Conservation (phyloP, 2,797 vertebrate genomes). For the Telmatherina bonti region DNA sequence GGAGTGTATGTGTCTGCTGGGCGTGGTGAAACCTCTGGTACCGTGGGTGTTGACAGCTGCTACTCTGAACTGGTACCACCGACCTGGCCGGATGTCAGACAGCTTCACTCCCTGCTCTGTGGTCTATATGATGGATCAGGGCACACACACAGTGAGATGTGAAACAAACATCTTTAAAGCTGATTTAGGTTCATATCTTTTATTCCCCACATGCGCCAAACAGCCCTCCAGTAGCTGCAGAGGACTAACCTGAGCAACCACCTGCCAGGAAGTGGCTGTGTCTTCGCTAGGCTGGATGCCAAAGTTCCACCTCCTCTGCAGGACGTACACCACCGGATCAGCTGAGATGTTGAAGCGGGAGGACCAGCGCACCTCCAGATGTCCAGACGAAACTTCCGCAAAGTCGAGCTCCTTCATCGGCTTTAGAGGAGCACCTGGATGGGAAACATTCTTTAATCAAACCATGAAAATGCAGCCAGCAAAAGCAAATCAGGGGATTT, state of each 20-base stretch:
- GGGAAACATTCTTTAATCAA: background rate
- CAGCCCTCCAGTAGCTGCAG: too few relatives aligned
- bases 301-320: constrained; percentile 93
- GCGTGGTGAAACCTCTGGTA: constrained; percentile 92
- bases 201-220: fast-evolving
- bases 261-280: constrained; percentile 88
- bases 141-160: too few relatives aligned
- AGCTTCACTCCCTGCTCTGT: constrained; percentile 86
- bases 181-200: background rate
- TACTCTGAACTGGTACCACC: constrained; percentile 96
- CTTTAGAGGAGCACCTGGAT: constrained; percentile 87
- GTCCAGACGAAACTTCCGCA: constrained; percentile 83
- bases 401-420: constrained; percentile 91
- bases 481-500: too few relatives aligned
- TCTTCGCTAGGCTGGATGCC: constrained; percentile 95
- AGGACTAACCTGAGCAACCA: constrained; percentile 85
- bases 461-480: too few relatives aligned
- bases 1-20: constrained; percentile 92
- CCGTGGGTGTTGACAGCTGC: constrained; percentile 92
- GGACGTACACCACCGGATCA: constrained; percentile 90
- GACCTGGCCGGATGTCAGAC: constrained; percentile 84
- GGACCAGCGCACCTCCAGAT: constrained; percentile 90
- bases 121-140: constrained; percentile 75
- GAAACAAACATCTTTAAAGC: too few relatives aligned
- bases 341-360: constrained; percentile 93